These are phyloP conservation scores for Macrostomum lignano DNA, from an alignment of 1,140 invertebrate species.

Conservation along the genomic window DNA sequence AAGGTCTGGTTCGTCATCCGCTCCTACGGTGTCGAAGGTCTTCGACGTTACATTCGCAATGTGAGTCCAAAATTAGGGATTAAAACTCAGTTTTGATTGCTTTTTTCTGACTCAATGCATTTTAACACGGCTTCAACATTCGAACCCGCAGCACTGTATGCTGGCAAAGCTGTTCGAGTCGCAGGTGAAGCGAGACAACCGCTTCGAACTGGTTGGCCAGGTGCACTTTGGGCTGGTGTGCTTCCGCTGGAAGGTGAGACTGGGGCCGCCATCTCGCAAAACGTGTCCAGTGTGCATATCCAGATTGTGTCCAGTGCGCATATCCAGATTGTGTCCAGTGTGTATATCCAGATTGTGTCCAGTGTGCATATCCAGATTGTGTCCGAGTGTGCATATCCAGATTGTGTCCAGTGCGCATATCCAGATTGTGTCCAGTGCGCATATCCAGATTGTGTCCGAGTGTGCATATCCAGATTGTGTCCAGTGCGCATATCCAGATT, in stretches of 20 bases:
- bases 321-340: not conserved
- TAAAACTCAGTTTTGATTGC: not conserved
- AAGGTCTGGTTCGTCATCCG: conserved; percentile 92
- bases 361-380: not conserved
- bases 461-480: not conserved
- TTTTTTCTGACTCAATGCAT: not conserved
- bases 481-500: not conserved
- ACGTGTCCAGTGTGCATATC: not conserved
- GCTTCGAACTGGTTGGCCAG: conserved; percentile 77
- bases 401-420: not conserved
- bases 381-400: not conserved
- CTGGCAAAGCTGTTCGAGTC: conserved; percentile 72
- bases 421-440: not conserved
- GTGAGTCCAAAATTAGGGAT: conserved; percentile 4
- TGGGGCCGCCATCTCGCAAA: not conserved
- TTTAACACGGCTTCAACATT: not conserved
- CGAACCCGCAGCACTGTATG: conserved; percentile 1
- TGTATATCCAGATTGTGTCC: not conserved
- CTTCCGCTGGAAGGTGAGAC: conserved; percentile 47
- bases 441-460: not conserved
- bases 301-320: no score
- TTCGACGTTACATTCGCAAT: conserved; percentile 57
- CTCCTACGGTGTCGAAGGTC: conserved; percentile 62
- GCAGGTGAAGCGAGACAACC: conserved; percentile 47
- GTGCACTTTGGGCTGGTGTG: conserved; percentile 74